phyloP scores from a whole-genome alignment of 2,888 invertebrate genomes.

The Cloeon dipterum region DNA sequence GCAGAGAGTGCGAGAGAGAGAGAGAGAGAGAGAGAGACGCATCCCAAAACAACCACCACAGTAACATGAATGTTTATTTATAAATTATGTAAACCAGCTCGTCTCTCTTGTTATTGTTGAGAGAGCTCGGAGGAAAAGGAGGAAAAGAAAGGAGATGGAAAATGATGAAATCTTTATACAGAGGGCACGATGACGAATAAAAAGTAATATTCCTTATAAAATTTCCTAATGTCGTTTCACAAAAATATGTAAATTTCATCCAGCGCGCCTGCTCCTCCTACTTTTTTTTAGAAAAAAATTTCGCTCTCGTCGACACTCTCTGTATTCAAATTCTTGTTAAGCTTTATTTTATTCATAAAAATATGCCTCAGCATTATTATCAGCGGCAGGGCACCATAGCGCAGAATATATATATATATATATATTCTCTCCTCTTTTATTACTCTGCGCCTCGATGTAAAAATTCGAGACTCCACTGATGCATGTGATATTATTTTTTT shows the following conservation, averaged over 20 bases:
- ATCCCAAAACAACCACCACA: too few species aligned
- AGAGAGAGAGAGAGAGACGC: too few species aligned
- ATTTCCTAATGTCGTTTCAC: background rate
- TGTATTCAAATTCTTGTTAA: background rate
- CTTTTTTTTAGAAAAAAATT: background rate
- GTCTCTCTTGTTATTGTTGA: background rate
- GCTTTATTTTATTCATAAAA: constrained; percentile 1
- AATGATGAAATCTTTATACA: background rate
- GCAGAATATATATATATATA: too few species aligned
- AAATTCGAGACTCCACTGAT: too few species aligned
- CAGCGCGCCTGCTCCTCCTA: background rate
- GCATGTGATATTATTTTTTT: background rate
- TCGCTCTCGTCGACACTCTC: background rate
- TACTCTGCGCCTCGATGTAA: too few species aligned
- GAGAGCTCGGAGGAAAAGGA: too few species aligned
- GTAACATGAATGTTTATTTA: constrained; percentile 1
- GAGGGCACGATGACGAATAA: too few species aligned
- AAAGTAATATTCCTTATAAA: constrained; percentile 1
- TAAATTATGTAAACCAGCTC: background rate
- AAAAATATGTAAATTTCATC: constrained; percentile 1
- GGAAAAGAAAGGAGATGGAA: too few species aligned
- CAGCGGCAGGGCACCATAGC: too few species aligned
- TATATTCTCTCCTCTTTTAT: too few species aligned
- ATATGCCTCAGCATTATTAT: too few species aligned
- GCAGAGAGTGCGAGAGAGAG: too few species aligned